phyloP scores from a whole-genome alignment of 2,797 vertebrate species.

The Martes flavigula region DNA sequence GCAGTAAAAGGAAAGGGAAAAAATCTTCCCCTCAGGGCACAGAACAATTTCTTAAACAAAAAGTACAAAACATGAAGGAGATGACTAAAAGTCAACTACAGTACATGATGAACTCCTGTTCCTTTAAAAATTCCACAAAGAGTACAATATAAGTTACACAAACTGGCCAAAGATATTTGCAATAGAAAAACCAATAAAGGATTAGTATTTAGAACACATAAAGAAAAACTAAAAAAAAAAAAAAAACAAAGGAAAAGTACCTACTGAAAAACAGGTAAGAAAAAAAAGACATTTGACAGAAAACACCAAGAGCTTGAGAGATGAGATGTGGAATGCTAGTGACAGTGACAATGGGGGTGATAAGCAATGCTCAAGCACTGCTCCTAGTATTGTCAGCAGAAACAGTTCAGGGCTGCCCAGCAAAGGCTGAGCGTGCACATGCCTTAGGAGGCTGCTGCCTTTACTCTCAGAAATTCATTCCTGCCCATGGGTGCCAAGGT shows the following conservation, averaged over 20 bases:
- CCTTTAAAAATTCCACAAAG: not conserved
- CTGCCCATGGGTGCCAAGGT: not conserved
- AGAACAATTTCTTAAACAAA: not conserved
- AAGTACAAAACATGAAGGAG: not conserved
- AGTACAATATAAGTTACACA: conserved; percentile 11
- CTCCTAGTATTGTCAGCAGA: not conserved
- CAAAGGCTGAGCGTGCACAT: not conserved
- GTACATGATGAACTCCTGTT: not conserved
- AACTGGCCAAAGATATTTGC: not conserved
- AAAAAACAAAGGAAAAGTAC: not conserved
- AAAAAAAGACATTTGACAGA: conserved; percentile 4
- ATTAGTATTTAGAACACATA: not conserved
- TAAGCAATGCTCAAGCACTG: not conserved
- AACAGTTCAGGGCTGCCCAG: not conserved
- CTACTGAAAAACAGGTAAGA: not conserved
- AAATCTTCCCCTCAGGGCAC: not conserved
- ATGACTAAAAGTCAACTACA: not conserved
- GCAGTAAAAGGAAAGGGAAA: not conserved
- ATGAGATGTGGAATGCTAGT: not conserved
- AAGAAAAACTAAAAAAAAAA: not conserved
- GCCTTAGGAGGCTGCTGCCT: not conserved
- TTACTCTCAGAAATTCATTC: not conserved
- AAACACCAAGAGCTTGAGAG: not conserved
- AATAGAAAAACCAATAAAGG: not conserved
- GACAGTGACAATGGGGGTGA: not conserved